Evolutionary conservation across 2,888 invertebrate genomes (phyloP).

Genomic region (Drosophila stalkeri): DNA sequence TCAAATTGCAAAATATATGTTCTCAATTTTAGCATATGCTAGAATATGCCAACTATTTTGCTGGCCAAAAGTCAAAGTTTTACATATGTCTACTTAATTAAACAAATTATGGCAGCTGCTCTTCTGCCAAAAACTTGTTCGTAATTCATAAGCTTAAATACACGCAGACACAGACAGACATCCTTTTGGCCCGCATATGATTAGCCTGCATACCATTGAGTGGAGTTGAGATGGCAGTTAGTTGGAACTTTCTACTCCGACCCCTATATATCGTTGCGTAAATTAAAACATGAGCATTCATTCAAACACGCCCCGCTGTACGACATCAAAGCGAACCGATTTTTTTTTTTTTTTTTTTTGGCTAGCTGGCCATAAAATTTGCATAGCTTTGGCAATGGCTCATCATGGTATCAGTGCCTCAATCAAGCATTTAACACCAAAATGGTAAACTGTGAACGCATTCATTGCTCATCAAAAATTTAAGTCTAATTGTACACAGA

Average conservation of each 20-base stretch:
- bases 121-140: constrained; percentile 10
- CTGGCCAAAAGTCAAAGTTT: constrained; percentile 7
- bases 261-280: constrained; percentile 45
- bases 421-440: constrained; percentile 77
- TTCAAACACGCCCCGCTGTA: constrained; percentile 30
- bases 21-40: background rate
- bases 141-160: constrained; percentile 8
- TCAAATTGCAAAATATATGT: too few relatives aligned
- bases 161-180: background rate
- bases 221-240: constrained; percentile 13
- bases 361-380: constrained; percentile 52
- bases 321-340: constrained; percentile 49
- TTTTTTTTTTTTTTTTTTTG: too few relatives aligned
- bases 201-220: constrained; percentile 48
- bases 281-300: constrained; percentile 61
- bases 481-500: constrained; percentile 70
- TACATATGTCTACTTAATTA: constrained; percentile 12
- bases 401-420: constrained; percentile 28
- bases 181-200: constrained; percentile 35
- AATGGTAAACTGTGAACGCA: constrained; percentile 70
- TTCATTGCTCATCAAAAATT: constrained; percentile 78
- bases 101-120: constrained; percentile 16
- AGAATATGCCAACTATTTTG: background rate
- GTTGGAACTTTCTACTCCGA: background rate
- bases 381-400: constrained; percentile 37